phyloP scores from a whole-genome alignment of 2,888 invertebrate genomes.

The Aporophyla nigra region DNA sequence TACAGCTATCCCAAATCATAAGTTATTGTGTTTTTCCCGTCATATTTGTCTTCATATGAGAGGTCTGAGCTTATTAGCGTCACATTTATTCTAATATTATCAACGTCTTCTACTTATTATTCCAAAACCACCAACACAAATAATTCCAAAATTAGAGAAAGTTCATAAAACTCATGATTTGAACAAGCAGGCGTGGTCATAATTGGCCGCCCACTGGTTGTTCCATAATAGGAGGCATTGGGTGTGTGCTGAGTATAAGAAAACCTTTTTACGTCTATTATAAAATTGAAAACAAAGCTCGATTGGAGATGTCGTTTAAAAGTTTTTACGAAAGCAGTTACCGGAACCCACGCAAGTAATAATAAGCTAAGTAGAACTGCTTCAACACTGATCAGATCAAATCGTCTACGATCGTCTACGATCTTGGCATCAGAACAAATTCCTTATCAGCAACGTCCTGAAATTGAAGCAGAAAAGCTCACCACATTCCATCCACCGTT shows the following conservation, averaged over 20 bases:
- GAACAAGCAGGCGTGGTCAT: conserved; percentile 41
- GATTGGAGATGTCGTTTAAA: conserved; percentile 10
- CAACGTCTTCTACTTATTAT: conserved; percentile 19
- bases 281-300: conserved; percentile 38
- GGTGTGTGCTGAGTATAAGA: conserved; percentile 25
- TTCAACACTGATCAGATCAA: conserved; percentile 26
- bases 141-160: conserved; percentile 61
- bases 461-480: conserved; percentile 41
- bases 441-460: conserved; percentile 35
- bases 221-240: conserved; percentile 49
- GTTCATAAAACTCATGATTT: conserved; percentile 51
- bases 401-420: no score
- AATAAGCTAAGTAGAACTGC: conserved; percentile 17
- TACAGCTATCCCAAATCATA: conserved; percentile 32
- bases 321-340: conserved; percentile 13
- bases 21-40: conserved; percentile 14
- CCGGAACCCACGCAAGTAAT: conserved; percentile 30
- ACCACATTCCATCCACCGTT: conserved; percentile 29
- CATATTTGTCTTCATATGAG: conserved; percentile 23
- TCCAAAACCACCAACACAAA: conserved; percentile 33
- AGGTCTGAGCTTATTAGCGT: conserved; percentile 16
- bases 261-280: conserved; percentile 19
- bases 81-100: conserved; percentile 14
- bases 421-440: conserved; percentile 44
- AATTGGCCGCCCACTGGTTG: conserved; percentile 59